phyloP scores from a whole-genome alignment of 2,888 invertebrate genomes.

The Temnothorax rugatulus region DNA sequence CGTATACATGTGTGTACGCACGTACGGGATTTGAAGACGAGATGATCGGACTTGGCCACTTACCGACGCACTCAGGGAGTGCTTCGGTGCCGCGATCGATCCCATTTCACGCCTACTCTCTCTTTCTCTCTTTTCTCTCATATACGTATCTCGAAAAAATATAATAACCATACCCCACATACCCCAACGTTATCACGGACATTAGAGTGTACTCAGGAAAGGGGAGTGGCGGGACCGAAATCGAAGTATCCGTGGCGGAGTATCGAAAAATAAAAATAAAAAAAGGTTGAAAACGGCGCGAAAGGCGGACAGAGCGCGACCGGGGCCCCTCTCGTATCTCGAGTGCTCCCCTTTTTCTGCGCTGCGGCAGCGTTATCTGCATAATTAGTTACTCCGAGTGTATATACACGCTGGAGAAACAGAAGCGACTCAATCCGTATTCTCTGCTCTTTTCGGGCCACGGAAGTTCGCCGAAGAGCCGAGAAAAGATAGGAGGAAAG shows the following conservation, averaged over 20 bases:
- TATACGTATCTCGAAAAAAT: constrained; percentile 46
- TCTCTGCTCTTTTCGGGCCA: constrained; percentile 13
- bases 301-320: constrained; percentile 70
- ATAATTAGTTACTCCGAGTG: constrained; percentile 81
- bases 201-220: constrained; percentile 59
- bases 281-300: constrained; percentile 63
- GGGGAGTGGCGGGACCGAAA: constrained; percentile 14
- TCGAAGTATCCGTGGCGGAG: constrained; percentile 56
- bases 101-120: constrained; percentile 46
- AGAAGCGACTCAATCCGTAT: constrained; percentile 80
- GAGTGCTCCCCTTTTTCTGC: constrained; percentile 75
- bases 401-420: constrained; percentile 68
- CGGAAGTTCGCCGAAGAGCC: constrained; percentile 51
- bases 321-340: constrained; percentile 72
- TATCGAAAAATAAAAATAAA: constrained; percentile 56
- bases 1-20: not conserved
- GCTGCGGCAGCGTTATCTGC: constrained; percentile 78
- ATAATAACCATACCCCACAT: constrained; percentile 45
- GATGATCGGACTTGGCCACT: constrained; percentile 47
- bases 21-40: constrained; percentile 16
- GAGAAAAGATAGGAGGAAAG: constrained; percentile 46
- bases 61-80: constrained; percentile 30
- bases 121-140: not conserved
- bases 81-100: constrained; percentile 38
- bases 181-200: constrained; percentile 52